phyloP scores from a whole-genome alignment of 2,797 vertebrate species.

The Phoeniculus purpureus region DNA sequence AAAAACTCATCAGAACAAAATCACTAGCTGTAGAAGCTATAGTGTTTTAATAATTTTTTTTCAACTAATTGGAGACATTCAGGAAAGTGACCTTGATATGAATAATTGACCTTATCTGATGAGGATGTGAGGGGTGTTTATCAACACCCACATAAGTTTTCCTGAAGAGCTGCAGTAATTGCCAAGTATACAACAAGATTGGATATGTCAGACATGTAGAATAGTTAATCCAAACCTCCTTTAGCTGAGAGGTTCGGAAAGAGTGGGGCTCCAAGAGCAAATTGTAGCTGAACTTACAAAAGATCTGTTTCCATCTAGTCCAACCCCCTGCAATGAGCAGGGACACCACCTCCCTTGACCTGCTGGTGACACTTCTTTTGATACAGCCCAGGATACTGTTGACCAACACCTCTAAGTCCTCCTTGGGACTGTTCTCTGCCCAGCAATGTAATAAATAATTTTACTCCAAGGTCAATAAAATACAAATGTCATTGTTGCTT shows the following conservation, averaged over 20 bases:
- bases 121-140: neutral
- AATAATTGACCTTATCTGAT: neutral
- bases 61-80: neutral
- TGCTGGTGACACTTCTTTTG: too few relatives aligned
- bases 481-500: neutral
- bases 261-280: neutral
- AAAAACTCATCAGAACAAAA: neutral
- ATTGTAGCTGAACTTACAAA: neutral
- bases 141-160: neutral
- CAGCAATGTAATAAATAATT: neutral
- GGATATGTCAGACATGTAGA: neutral
- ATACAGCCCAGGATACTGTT: too few relatives aligned
- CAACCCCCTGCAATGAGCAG: too few relatives aligned
- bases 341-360: too few relatives aligned
- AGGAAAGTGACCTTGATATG: neutral
- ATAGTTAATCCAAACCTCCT: neutral
- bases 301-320: neutral
- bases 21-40: neutral
- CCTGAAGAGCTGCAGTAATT: neutral
- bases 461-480: neutral
- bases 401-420: too few relatives aligned
- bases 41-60: neutral
- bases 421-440: neutral
- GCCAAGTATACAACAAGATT: neutral
- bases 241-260: neutral